Evolutionary conservation across 2,113 vertebrate genomes (phyloP).

Genomic region (Triplophysa tibetana): DNA sequence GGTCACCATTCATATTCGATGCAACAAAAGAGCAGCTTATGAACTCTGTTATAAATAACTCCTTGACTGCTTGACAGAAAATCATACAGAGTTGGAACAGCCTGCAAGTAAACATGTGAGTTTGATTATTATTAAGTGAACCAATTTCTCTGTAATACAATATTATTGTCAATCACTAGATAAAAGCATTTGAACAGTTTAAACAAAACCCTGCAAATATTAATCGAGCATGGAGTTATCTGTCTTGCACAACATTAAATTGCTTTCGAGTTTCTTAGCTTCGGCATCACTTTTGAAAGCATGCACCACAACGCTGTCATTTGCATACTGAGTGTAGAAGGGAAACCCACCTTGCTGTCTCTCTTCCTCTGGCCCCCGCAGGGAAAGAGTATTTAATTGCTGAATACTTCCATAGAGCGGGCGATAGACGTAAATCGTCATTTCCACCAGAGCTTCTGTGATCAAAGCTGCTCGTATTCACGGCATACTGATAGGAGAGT

Average conservation of each 20-base stretch:
- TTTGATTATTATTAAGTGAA: too few species aligned
- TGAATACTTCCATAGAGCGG: conserved; percentile 64
- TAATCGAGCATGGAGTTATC: background rate
- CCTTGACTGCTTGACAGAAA: too few species aligned
- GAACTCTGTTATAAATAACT: too few species aligned
- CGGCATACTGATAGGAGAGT: conserved; percentile 60
- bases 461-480: conserved; percentile 70
- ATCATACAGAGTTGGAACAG: too few species aligned
- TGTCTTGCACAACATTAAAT: background rate
- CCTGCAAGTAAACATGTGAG: too few species aligned
- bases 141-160: too few species aligned
- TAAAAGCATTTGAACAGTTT: background rate
- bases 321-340: conserved; percentile 58
- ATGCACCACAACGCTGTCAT: background rate
- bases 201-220: conserved; percentile 15
- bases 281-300: background rate
- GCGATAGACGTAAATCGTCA: conserved; percentile 70
- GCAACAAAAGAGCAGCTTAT: too few species aligned
- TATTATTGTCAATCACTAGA: background rate
- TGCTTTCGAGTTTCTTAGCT: background rate
- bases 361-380: conserved; percentile 58
- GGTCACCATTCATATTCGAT: too few species aligned
- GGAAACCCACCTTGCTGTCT: conserved; percentile 62
- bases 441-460: conserved; percentile 68
- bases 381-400: conserved; percentile 67